Base-by-base conservation (phyloP, 2,888 invertebrate species). In the Frankliniella fusca region DNA sequence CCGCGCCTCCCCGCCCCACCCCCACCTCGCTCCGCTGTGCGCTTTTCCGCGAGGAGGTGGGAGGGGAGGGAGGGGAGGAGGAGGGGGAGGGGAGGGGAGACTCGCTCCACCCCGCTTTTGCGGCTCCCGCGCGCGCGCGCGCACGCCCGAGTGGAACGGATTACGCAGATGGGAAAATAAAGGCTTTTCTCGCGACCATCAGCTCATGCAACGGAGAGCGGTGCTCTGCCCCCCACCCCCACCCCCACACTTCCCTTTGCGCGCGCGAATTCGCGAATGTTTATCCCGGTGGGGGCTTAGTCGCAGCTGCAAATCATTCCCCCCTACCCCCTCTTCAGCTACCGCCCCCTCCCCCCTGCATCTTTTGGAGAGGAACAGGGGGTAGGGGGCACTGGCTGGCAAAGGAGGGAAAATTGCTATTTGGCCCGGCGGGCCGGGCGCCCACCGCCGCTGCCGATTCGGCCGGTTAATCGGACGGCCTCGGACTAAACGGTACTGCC, bases 261-360 rank as follows among this genome's bases (percentile, higher is more conserved):
- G 70, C n/a, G 70, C 70, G 70, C 27, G 70, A 76, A 76, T 76
- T 76, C 70, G 70, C 70, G 70, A 76, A 76, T 76, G 70, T 76
- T 76, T 76, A 76, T 76, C 70, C 70, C 70, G 27, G 70, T 12
- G 70, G 27, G 38, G 27, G 70, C 70, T 76, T 76, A 76, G 27
- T 23, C 70, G 23, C 70, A 27, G 70, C 70, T 27, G 23, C 70
- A 76, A 76, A 76, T 76, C 70, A 76, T 27, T 27, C 70, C 70
- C 23, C 5, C 70, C 70, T 3, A 5, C 70, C 23, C 70, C 70
- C 70, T 23, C 70, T n/a, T n/a, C n/a, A n/a, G 11, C 70, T 23
- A 11, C 70, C 3, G 15, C 54, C 54, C 20, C 65, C 7, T n/a
- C 65, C 50, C 50, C 54, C 54, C 54, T 9, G 54, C 54, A 12